Evolutionary conservation across 2,113 vertebrate species (phyloP), one percentile per base, ranked within the genome.

Genomic region (Erythrolamprus reginae): DNA sequence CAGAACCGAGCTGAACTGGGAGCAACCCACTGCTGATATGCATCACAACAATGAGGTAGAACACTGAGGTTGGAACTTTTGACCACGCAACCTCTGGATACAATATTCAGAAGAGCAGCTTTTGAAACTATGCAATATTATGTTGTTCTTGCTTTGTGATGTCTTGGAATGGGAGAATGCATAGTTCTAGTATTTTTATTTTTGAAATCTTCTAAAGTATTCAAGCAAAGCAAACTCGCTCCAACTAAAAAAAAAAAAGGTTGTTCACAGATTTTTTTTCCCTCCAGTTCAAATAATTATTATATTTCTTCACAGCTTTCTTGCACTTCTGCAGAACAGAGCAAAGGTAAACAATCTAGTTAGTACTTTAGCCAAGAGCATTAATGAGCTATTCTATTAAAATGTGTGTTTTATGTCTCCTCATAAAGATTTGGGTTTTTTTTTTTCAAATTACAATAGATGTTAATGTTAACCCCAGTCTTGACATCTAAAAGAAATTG

Each of bases 131-230:
- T 82, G 50, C 47, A 53, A 38, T 45, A 6, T 21, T 48, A 77
- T 52, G 13, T 23, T 61, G 19, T 33, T 77, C 91, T 52, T 92
- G 91, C 89, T 94, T 94, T 95, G 65, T 33, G n/a, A 70, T 38
- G n/a, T 33, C n/a, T 70, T 70, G n/a, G 65, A 38, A 38, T 89
- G 77, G 89, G 93, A 33, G 88, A 94, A 93, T 87, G n/a, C 2
- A 94, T 90, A 89, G 50, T 92, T 92, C 82, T 58, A 77, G 90
- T 48, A 86, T 58, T 3, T 17, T 15, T 47, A 4, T 38, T 26
- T 47, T 83, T 28, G 24, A 55, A 86, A 70, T 91, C 38, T 93
- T 42, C 87, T 19, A 15, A 38, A 56, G 4, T 51, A 33, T 0
- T 33, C 84, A 12, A 50, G 89, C 33, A 9, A 82, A 50, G 55